phyloP scores from a whole-genome alignment of 2,113 vertebrate species.

The Thalassarche chlororhynchos region DNA sequence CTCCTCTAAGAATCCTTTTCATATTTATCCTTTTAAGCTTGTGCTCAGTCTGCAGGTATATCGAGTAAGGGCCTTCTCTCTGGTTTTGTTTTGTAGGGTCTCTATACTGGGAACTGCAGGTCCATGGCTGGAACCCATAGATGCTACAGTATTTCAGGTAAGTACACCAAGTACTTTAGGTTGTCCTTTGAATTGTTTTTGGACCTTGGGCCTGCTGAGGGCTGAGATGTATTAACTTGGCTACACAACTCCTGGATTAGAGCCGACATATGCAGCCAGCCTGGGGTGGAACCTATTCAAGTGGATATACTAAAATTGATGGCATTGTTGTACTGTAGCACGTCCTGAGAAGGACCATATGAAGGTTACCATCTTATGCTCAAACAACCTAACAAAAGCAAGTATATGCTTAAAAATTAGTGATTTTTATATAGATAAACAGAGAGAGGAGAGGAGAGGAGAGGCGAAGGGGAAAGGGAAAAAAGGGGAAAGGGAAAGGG shows the following conservation, averaged over 20 bases:
- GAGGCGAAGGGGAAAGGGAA: too few species aligned
- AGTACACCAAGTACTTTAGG: neutral
- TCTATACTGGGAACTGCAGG: neutral
- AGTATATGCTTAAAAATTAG: neutral
- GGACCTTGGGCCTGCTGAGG: neutral
- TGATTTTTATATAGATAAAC: neutral
- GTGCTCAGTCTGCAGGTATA: neutral
- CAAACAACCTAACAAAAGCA: neutral
- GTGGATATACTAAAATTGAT: neutral
- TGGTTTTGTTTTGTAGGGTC: neutral
- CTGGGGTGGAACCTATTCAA: neutral
- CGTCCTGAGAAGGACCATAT: neutral
- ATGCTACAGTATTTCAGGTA: neutral
- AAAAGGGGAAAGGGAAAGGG: too few species aligned
- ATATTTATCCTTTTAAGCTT: neutral
- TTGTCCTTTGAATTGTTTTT: neutral
- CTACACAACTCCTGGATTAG: neutral
- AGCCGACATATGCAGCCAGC: neutral
- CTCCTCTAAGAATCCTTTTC: neutral
- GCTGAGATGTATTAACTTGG: slow-evolving; percentile 32
- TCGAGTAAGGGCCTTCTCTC: neutral
- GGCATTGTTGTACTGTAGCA: neutral
- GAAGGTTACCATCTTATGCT: neutral
- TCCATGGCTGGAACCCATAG: neutral
- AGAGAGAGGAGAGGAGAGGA: too few species aligned